phyloP scores from a whole-genome alignment of 2,797 vertebrate genomes.

The Pseudotriccus pelzelni region DNA sequence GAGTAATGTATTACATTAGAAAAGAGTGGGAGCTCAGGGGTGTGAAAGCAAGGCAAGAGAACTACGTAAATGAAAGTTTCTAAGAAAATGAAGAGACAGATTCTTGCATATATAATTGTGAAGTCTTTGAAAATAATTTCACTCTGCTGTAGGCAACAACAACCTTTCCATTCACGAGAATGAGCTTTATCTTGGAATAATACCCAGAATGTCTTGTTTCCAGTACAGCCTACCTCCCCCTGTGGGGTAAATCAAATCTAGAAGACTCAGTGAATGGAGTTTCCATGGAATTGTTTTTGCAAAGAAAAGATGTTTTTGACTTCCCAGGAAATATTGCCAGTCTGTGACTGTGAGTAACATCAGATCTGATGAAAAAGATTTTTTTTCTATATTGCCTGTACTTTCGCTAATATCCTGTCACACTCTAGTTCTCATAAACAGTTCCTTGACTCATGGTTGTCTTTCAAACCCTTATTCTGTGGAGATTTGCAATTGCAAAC shows the following conservation, averaged over 20 bases:
- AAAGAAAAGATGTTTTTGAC: constrained; percentile 26
- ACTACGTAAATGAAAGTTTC: constrained; percentile 4
- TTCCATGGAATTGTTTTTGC: constrained; percentile 34
- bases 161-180: neutral
- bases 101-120: neutral
- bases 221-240: neutral
- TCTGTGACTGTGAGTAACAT: constrained; percentile 18
- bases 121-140: neutral
- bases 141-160: constrained; percentile 1
- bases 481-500: neutral
- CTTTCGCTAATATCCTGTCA: constrained; percentile 5
- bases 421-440: neutral
- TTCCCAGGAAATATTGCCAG: constrained; percentile 14
- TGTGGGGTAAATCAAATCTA: constrained; percentile 8
- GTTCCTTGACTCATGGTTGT: neutral
- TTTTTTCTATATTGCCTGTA: neutral
- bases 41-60: constrained; percentile 13
- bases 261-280: neutral
- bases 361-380: neutral
- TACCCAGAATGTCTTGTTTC: constrained; percentile 25
- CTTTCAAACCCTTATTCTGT: neutral
- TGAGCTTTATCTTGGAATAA: constrained; percentile 12
- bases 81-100: constrained; percentile 8
- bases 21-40: neutral
- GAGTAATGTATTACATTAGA: neutral